Evolutionary conservation across 2,888 invertebrate species (phyloP), one percentile per base, ranked within the genome.

Genomic region (Saturnia pavonia): DNA sequence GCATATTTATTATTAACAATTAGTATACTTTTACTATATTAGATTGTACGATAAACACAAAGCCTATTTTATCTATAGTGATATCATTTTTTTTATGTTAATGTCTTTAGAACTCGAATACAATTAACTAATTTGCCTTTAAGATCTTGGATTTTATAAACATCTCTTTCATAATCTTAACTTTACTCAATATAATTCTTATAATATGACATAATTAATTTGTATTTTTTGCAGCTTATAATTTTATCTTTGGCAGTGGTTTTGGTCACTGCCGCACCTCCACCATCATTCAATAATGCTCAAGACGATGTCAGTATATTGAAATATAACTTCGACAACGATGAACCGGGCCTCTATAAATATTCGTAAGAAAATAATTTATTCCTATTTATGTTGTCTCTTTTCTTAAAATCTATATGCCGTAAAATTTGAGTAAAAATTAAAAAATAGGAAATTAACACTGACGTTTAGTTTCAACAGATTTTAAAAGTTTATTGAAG

Each of bases 271-370:
- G 51, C 68, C 16, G 4, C 6, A 7, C 40, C 68, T 54, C 34
- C 68, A 27, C 68, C 68, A 51, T n/a, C 40, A n/a, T 7, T 34
- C 40, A 27, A 27, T 60, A 60, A 27, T 60, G 2, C 34, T 63
- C 34, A 54, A 25, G 27, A 40, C 12, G 14, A 54, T 54, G 54
- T 27, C 48, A 54, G 22, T 54, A 70, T 70, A 9, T 40, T 73
- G 27, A 51, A 68, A 70, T 71, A 68, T 69, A 42, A 71, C 45
- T 75, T 54, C 68, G 69, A 75, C 43, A 72, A 70, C 70, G 69
- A 74, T n/a, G 72, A 71, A 73, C 68, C 14, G 11, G 68, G 68
- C n/a, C 9, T 9, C 11, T 68, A 68, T 48, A 68, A 54, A 19
- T 68, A 54, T 22, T 34, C n/a, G 68, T 68, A 54, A 68, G 27